These are phyloP conservation scores for Papilio helenus DNA, from an alignment of 1,140 invertebrate genomes.

Conservation along the genomic window DNA sequence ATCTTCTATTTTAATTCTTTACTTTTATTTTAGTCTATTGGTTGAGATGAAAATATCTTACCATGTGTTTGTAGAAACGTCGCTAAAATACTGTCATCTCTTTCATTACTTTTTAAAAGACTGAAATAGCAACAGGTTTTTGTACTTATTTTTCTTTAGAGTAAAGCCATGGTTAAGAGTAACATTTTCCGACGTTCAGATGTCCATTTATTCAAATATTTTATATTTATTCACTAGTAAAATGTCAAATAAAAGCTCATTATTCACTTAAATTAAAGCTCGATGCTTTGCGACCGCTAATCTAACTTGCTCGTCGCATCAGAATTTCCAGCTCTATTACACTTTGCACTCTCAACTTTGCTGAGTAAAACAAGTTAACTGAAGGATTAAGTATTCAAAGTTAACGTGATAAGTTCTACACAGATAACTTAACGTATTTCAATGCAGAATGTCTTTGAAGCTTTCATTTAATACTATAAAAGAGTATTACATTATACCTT, in stretches of 20 bases:
- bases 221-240: background rate
- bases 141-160: no score
- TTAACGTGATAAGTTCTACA: conserved; percentile 3
- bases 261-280: background rate
- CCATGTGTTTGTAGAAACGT: no score
- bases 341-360: conserved; percentile 20
- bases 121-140: no score
- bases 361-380: background rate
- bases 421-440: background rate
- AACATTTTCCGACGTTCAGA: background rate
- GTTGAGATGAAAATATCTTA: no score
- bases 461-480: background rate
- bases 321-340: conserved; percentile 1
- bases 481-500: background rate
- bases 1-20: no score
- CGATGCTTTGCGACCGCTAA: background rate
- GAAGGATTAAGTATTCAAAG: conserved; percentile 7
- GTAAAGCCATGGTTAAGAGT: no score
- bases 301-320: conserved; percentile 18
- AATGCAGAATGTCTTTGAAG: background rate
- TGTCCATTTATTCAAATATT: background rate
- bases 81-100: no score
- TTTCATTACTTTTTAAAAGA: no score
- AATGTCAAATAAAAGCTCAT: background rate
- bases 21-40: no score